Evolutionary conservation across 2,113 vertebrate genomes (phyloP).

Genomic region (Ptilorrhoa leucosticta): DNA sequence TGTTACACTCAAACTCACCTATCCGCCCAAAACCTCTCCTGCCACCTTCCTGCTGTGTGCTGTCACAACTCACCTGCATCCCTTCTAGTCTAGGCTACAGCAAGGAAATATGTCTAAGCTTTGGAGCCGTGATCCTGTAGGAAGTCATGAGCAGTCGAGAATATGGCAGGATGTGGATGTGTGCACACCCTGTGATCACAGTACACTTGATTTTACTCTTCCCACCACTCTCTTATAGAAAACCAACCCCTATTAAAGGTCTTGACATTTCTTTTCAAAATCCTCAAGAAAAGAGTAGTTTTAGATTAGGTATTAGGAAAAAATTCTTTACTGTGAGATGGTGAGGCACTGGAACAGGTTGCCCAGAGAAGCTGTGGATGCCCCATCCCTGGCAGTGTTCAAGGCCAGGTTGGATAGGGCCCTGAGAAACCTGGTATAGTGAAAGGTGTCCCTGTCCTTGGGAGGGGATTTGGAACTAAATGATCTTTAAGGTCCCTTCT

Average conservation of each 20-base stretch:
- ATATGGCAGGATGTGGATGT: background rate
- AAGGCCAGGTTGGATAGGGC: background rate
- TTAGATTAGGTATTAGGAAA: background rate
- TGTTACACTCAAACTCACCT: accelerated
- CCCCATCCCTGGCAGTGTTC: background rate
- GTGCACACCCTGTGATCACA: background rate
- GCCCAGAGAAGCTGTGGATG: background rate
- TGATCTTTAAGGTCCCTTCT: background rate
- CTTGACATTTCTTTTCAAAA: background rate
- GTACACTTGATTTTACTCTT: background rate
- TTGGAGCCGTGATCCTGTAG: background rate
- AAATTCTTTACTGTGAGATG: background rate
- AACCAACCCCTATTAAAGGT: background rate
- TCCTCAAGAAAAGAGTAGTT: background rate
- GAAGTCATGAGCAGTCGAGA: background rate
- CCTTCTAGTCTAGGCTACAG: background rate
- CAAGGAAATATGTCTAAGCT: background rate
- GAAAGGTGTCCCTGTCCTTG: background rate
- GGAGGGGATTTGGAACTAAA: background rate
- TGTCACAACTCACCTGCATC: background rate
- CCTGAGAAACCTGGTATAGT: background rate
- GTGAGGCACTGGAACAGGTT: background rate
- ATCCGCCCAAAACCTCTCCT: background rate
- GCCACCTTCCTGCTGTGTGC: background rate
- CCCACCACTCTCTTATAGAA: background rate